Evolutionary conservation across 2,113 vertebrate genomes (phyloP), one percentile per base, ranked within the genome.

Genomic region (Gulo gulo): DNA sequence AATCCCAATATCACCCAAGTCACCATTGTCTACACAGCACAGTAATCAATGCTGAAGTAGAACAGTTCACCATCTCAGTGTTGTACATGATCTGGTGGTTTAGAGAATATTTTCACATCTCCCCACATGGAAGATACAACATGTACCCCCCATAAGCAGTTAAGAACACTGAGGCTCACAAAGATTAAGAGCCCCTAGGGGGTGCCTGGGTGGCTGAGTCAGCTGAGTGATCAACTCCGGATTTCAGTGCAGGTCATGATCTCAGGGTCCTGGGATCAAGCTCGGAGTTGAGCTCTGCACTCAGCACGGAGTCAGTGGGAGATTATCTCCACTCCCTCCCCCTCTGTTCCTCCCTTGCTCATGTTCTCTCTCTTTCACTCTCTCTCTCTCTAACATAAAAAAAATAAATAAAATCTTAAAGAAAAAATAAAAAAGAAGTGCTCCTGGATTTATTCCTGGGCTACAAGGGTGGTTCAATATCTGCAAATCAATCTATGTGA

Each of bases 71-170:
- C 15, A 18, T 47, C 63, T 85, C 59, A 67, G 36, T 29, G 23
- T 4, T 67, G 29, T 24, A 29, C 23, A 47, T 45, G 36, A 24
- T 42, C 91, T n/a, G 24, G 24, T 55, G 74, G 31, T 61, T 87
- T 50, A 63, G 3, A 86, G 89, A 87, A 88, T 45, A 95, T 59
- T 92, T 83, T 57, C 71, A 84, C 34, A 29, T 52, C n/a, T 83
- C 31, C 24, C 45, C 45, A 94, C 79, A 73, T 31, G 23, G 42
- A 36, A 78, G 18, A 81, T 59, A 57, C 2, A 63, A 36, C 15
- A 74, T 83, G 36, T 61, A 93, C 45, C 45, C 24, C 24, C 63
- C 55, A 57, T 21, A 20, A 95, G 31, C 6, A 55, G 29, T 20
- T 82, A 24, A 86, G 73, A 96, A 96, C 59, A 73, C 67, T 24